These are phyloP conservation scores for Tiliacea citrago DNA, from an alignment of 2,888 invertebrate genomes.

Conservation along the genomic window DNA sequence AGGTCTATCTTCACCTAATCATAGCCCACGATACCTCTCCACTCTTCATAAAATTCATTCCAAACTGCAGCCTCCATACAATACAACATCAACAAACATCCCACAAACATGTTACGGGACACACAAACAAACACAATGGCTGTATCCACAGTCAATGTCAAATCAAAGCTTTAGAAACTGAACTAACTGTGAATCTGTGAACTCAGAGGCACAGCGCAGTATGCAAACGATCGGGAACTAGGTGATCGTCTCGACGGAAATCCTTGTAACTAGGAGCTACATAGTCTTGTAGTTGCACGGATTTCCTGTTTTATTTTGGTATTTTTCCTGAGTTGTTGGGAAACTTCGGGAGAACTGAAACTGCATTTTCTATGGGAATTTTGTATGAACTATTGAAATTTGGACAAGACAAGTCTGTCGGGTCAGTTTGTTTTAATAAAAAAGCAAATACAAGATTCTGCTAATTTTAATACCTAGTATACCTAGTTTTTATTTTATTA, in stretches of 20 bases:
- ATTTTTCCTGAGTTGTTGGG: not conserved
- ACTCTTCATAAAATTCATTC: not conserved
- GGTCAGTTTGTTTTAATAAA: too few relatives aligned
- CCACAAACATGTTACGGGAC: constrained; percentile 24
- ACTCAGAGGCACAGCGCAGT: constrained; percentile 33
- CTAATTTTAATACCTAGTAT: not conserved
- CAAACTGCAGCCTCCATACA: not conserved
- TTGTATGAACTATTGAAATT: too few relatives aligned
- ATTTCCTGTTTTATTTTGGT: not conserved
- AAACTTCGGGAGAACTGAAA: too few relatives aligned
- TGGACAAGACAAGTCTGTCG: too few relatives aligned
- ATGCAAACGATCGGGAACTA: constrained; percentile 61
- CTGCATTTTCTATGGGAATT: too few relatives aligned
- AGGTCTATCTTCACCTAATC: not conserved
- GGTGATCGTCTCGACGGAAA: constrained; percentile 42
- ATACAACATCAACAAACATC: constrained; percentile 11
- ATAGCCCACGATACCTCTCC: not conserved
- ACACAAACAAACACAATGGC: constrained; percentile 46
- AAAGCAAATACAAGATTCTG: not conserved
- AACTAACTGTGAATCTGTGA: constrained; percentile 33
- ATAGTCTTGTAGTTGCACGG: not conserved
- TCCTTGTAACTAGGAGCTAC: constrained; percentile 14
- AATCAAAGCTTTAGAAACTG: constrained; percentile 56
- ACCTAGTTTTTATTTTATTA: too few relatives aligned
- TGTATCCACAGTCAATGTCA: constrained; percentile 50